phyloP scores from a whole-genome alignment of 2,797 vertebrate genomes.

The Notoglanidium macrostoma region DNA sequence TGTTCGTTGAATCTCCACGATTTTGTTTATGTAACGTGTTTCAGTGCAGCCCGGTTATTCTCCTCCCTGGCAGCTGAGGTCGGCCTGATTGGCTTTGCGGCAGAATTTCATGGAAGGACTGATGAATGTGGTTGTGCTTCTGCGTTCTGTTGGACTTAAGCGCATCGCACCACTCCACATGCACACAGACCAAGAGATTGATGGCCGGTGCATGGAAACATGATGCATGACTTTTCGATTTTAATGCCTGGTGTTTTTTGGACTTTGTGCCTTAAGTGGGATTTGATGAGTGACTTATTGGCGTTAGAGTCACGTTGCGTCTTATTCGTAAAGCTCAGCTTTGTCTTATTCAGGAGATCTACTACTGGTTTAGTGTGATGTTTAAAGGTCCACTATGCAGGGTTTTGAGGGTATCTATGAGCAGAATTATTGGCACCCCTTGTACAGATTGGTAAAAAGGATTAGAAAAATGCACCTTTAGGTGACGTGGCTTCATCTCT shows the following conservation, averaged over 20 bases:
- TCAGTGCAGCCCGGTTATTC: background rate
- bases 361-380: too few relatives aligned
- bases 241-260: background rate
- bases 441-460: too few relatives aligned
- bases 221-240: background rate
- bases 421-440: too few relatives aligned
- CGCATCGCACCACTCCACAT: background rate
- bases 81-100: slow-evolving; percentile 47
- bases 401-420: too few relatives aligned
- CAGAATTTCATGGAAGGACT: slow-evolving; percentile 49
- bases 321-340: background rate
- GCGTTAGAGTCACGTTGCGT: background rate
- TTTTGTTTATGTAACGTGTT: slow-evolving; percentile 22
- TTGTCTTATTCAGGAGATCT: background rate
- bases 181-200: background rate
- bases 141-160: slow-evolving; percentile 47
- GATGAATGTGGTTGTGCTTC: slow-evolving; percentile 54
- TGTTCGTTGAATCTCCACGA: too few relatives aligned
- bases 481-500: too few relatives aligned
- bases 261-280: background rate
- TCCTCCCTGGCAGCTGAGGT: slow-evolving; percentile 17
- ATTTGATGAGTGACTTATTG: slow-evolving; percentile 25
- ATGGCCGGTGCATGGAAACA: slow-evolving; percentile 17
- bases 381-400: too few relatives aligned
- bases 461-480: too few relatives aligned